Evolutionary conservation across 1,140 invertebrate species (phyloP).

Genomic region (Drosophila repletoides): DNA sequence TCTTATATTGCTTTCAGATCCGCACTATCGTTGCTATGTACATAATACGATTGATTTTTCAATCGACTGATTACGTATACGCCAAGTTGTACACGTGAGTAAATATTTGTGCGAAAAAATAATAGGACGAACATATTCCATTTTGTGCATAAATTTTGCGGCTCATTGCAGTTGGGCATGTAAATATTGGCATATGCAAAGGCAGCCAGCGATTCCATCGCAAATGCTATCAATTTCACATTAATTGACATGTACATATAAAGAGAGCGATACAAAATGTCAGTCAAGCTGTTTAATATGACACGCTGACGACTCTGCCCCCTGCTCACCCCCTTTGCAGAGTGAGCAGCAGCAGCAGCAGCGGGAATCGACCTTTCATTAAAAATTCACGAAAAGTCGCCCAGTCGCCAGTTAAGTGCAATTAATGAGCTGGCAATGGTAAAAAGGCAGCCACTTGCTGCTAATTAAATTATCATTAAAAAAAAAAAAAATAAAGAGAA

Average conservation of each 20-base stretch:
- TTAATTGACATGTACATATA: conserved; percentile 53
- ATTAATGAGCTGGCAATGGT: conserved; percentile 59
- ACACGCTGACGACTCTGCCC: neutral
- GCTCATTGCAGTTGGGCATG: conserved; percentile 25
- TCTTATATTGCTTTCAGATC: neutral
- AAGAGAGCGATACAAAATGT: conserved; percentile 29
- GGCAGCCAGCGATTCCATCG: neutral
- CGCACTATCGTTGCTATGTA: neutral
- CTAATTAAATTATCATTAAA: conserved; percentile 75
- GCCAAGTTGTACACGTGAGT: conserved; percentile 6
- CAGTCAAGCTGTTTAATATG: conserved; percentile 1
- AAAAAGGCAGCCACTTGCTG: conserved; percentile 55
- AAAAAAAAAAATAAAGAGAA: too few species aligned
- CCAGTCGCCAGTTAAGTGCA: conserved; percentile 59
- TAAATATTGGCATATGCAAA: conserved; percentile 39
- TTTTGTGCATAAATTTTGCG: conserved; percentile 43
- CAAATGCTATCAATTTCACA: conserved; percentile 49
- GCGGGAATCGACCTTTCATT: conserved; percentile 29
- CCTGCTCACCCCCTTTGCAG: neutral
- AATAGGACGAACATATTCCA: conserved; percentile 8
- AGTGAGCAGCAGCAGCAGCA: neutral
- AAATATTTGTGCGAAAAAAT: conserved; percentile 24
- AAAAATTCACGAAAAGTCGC: conserved; percentile 60
- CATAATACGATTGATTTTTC: conserved; percentile 7
- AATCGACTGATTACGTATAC: conserved; percentile 38